Evolutionary conservation across 2,888 invertebrate species (phyloP).

Genomic region (Cetonia aurata): DNA sequence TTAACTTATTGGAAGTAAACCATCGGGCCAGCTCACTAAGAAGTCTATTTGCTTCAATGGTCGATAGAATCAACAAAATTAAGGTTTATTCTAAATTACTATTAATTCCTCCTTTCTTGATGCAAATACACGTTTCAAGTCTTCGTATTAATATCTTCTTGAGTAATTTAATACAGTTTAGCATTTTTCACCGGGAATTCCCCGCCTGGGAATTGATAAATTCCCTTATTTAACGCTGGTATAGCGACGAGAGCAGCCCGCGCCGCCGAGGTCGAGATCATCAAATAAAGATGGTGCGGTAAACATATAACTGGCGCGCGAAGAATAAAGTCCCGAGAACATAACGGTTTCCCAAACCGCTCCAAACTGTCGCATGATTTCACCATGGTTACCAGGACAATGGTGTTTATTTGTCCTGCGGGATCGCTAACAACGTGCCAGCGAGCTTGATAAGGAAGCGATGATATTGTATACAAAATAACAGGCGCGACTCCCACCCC

Average conservation of each 20-base stretch:
- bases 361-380: constrained; percentile 66
- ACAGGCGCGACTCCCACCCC: constrained; percentile 50
- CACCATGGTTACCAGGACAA: constrained; percentile 68
- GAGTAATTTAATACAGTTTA: constrained; percentile 32
- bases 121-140: no score
- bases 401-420: constrained; percentile 69
- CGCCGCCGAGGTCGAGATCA: constrained; percentile 42
- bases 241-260: neutral
- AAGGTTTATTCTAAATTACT: no score
- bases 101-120: no score
- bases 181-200: constrained; percentile 35
- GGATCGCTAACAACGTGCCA: constrained; percentile 68
- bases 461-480: constrained; percentile 67
- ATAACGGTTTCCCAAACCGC: constrained; percentile 58
- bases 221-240: constrained; percentile 40
- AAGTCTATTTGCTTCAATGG: no score
- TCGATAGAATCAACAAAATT: no score
- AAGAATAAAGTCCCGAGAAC: constrained; percentile 56
- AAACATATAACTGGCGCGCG: constrained; percentile 47
- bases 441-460: constrained; percentile 67
- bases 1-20: no score
- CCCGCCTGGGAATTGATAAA: constrained; percentile 44
- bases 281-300: constrained; percentile 48
- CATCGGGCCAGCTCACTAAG: no score
- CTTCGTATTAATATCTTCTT: constrained; percentile 14